These are phyloP conservation scores for Danaus melanippus DNA, from an alignment of 1,140 invertebrate genomes.

Conservation along the genomic window DNA sequence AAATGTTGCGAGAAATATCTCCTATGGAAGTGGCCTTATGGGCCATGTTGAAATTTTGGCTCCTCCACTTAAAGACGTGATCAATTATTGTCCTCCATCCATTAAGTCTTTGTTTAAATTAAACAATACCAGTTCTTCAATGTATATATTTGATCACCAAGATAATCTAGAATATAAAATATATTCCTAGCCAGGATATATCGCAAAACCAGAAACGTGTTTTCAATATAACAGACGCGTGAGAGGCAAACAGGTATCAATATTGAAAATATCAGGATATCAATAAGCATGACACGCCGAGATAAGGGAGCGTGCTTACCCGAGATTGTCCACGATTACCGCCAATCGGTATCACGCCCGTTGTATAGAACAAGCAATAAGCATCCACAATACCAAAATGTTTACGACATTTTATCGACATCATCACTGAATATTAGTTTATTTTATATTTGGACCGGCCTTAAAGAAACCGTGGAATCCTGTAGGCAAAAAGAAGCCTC, in stretches of 20 bases:
- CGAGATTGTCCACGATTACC: conserved; percentile 41
- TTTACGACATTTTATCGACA: too few species aligned
- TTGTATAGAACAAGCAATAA: too few species aligned
- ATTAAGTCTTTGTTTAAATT: too few species aligned
- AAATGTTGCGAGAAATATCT: not conserved
- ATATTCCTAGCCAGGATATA: not conserved
- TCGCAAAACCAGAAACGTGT: conserved; percentile 3
- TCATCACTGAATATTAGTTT: too few species aligned
- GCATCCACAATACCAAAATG: too few species aligned
- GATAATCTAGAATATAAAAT: not conserved
- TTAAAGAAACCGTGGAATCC: too few species aligned
- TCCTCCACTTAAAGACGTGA: not conserved
- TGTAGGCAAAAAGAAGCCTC: too few species aligned
- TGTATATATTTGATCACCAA: too few species aligned
- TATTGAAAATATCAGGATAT: conserved; percentile 38
- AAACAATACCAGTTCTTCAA: too few species aligned
- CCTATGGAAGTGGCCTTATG: not conserved
- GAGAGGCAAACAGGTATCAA: conserved; percentile 49
- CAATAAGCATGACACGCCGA: conserved; percentile 23
- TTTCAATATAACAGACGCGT: conserved; percentile 7
- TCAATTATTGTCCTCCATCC: too few species aligned
- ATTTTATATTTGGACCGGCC: too few species aligned
- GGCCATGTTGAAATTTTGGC: too few species aligned
- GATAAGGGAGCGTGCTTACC: conserved; percentile 37
- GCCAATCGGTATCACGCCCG: conserved; percentile 1